Percentiles rank a stretch among this genome's conserved stretches.
Evolutionary conservation across 2,113 vertebrate species (phyloP).

Genomic region (Taxidea taxus): DNA sequence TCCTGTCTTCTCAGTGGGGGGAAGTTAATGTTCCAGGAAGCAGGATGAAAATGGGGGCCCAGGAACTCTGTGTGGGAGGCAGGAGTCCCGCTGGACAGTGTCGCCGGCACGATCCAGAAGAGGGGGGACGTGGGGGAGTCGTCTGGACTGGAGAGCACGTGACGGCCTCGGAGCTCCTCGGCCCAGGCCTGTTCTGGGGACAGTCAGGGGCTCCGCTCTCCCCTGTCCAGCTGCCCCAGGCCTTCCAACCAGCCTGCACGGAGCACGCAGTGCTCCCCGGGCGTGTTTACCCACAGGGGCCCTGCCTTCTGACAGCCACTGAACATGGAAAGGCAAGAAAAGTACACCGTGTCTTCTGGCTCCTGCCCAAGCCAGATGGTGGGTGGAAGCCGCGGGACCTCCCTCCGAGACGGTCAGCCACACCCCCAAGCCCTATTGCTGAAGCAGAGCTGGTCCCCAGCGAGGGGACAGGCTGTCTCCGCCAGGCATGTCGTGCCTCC

Average conservation of each 20-base stretch:
- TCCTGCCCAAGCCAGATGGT: neutral
- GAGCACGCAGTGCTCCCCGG: neutral
- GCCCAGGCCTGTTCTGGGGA: neutral
- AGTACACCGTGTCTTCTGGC: rapidly evolving
- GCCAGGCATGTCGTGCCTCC: rapidly evolving
- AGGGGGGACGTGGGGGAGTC: too few species aligned
- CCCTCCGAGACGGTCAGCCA: neutral
- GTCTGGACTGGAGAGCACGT: neutral
- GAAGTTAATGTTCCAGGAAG: neutral
- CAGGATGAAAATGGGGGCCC: neutral
- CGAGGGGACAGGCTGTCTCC: rapidly evolving
- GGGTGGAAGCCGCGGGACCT: too few species aligned
- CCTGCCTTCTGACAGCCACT: neutral
- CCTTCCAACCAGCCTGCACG: neutral
- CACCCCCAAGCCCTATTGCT: neutral
- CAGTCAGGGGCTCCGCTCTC: neutral
- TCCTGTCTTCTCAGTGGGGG: neutral
- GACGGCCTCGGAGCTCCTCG: neutral
- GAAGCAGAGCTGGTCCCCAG: rapidly evolving
- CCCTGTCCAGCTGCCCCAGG: neutral
- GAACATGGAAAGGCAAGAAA: neutral
- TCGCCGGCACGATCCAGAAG: neutral
- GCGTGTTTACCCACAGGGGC: neutral
- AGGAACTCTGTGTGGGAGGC: neutral
- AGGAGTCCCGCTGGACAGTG: rapidly evolving